Percentiles rank a stretch among this genome's conserved stretches.
These are phyloP conservation scores for Glaucopsyche alexis DNA, from an alignment of 2,888 invertebrate species.

Conservation along the genomic window DNA sequence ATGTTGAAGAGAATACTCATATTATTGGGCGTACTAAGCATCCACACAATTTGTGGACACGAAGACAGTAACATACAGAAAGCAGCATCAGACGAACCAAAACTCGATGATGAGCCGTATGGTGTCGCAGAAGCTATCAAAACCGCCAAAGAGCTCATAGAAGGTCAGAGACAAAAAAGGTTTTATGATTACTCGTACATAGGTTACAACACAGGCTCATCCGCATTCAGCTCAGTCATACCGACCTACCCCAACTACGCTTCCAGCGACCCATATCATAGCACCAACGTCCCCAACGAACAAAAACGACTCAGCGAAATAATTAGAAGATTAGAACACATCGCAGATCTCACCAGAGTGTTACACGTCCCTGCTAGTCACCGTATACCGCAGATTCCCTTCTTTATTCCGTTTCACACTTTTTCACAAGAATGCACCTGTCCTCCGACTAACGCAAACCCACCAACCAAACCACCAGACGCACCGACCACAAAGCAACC, in stretches of 20 bases:
- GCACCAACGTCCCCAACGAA: conserved; percentile 28
- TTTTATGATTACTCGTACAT: conserved; percentile 43
- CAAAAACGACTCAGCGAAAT: conserved; percentile 40
- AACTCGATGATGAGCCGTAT: conserved; percentile 43
- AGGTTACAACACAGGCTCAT: conserved; percentile 37
- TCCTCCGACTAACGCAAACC: neutral
- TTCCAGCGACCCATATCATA: conserved; percentile 40
- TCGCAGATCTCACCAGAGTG: conserved; percentile 29
- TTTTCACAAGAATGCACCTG: neutral
- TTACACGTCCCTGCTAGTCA: neutral
- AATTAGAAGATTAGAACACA: conserved; percentile 40
- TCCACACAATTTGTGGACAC: conserved; percentile 54
- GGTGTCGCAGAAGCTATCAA: conserved; percentile 42
- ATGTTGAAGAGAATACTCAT: conserved; percentile 51
- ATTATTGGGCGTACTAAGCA: conserved; percentile 49
- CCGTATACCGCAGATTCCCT: neutral
- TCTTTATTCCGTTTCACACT: neutral
- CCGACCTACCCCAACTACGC: conserved; percentile 36
- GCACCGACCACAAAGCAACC: neutral
- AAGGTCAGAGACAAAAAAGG: conserved; percentile 46
- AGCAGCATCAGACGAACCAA: conserved; percentile 40
- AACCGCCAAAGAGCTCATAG: conserved; percentile 36
- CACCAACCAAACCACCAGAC: neutral
- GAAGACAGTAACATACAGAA: conserved; percentile 45
- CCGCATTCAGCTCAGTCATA: conserved; percentile 33